Percentiles rank a stretch among this genome's conserved stretches.
Conservation (phyloP, 2,113 vertebrate species). For the Phylloscopus whistleri region DNA sequence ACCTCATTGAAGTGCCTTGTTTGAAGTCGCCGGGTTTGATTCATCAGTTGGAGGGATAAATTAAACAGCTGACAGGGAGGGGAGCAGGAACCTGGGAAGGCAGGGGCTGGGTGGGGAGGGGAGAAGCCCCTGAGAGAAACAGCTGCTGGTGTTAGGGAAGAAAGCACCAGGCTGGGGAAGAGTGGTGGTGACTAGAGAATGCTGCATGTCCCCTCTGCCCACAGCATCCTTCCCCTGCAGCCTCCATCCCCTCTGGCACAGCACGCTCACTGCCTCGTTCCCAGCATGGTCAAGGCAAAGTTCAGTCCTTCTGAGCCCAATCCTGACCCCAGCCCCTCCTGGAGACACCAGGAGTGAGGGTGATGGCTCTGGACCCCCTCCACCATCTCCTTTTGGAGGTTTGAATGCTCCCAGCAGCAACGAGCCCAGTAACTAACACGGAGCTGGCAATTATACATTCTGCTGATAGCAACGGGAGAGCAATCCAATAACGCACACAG, state of each 20-base stretch:
- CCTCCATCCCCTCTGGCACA: not conserved
- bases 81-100: not conserved
- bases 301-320: not conserved
- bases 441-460: not conserved
- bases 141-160: not conserved
- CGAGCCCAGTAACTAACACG: not conserved
- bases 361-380: not conserved
- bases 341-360: rapidly evolving
- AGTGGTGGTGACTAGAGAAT: rapidly evolving
- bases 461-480: not conserved
- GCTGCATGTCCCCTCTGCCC: not conserved
- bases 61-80: conserved; percentile 18
- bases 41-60: conserved; percentile 24
- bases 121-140: not conserved
- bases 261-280: rapidly evolving
- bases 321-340: not conserved
- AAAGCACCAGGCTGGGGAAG: not conserved
- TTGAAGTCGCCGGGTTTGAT: conserved; percentile 36
- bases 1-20: conserved; percentile 29
- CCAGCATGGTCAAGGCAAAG: not conserved
- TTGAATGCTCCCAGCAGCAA: not conserved
- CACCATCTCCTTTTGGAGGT: not conserved
- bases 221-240: not conserved
- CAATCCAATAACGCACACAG: conserved; percentile 8
- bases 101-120: not conserved